Percentiles rank a stretch among this genome's conserved stretches.
Conservation (phyloP, 2,888 invertebrate genomes). For the Tipula helvola region DNA sequence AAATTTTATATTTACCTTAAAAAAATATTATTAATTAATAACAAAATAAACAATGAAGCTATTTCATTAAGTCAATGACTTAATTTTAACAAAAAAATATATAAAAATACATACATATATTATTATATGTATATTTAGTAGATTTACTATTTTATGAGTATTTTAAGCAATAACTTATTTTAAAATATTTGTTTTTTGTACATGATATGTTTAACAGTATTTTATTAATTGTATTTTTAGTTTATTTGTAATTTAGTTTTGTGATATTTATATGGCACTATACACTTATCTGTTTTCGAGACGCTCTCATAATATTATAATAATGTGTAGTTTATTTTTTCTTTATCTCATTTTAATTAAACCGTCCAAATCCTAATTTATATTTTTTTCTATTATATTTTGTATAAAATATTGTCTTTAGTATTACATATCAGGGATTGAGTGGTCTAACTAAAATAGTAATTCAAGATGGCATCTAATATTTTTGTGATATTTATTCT, state of each 20-base stretch:
- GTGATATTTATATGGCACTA: not conserved
- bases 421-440: not conserved
- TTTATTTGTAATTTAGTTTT: not conserved
- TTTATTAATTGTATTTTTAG: not conserved
- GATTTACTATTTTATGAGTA: not conserved
- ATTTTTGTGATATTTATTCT: not conserved
- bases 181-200: not conserved
- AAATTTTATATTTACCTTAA: not conserved
- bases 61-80: constrained; percentile 7
- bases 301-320: not conserved
- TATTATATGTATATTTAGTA: not conserved
- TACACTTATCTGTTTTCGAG: not conserved
- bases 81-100: not conserved
- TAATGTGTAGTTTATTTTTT: not conserved
- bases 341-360: not conserved
- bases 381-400: not conserved
- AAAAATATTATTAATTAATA: not conserved
- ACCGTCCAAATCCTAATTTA: not conserved
- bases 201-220: not conserved
- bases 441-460: not conserved
- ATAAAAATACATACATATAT: too few species aligned
- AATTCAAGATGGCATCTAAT: not conserved
- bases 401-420: not conserved
- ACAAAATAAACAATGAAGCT: not conserved
- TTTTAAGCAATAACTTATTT: not conserved